phyloP scores from a whole-genome alignment of 1,140 invertebrate species.

The Chironomus tepperi region DNA sequence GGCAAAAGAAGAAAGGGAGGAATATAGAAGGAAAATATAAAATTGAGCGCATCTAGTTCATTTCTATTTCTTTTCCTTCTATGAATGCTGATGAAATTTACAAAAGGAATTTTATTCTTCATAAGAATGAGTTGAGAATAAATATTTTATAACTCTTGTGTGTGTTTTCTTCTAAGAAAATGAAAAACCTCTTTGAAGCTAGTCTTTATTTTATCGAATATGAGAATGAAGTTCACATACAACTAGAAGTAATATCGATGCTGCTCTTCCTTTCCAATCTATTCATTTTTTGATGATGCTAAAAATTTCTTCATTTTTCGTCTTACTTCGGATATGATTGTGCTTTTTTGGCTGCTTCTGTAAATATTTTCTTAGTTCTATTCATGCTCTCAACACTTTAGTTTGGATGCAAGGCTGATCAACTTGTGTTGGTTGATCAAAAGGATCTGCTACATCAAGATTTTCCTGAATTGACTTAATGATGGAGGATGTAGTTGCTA shows the following conservation, averaged over 20 bases:
- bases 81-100: not conserved
- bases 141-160: not conserved
- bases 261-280: not conserved
- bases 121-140: slow-evolving; percentile 8
- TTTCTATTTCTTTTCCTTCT: not conserved
- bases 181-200: not conserved
- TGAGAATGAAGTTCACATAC: no score
- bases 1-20: no score
- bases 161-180: not conserved
- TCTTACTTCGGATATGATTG: no score
- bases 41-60: slow-evolving; percentile 7
- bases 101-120: not conserved
- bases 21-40: not conserved
- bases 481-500: no score
- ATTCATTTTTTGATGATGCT: no score
- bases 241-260: not conserved
- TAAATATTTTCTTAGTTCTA: not conserved
- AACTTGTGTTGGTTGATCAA: no score
- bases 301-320: no score
- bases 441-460: no score
- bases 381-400: not conserved
- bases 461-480: no score
- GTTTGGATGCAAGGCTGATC: no score
- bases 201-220: not conserved
- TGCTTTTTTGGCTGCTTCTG: not conserved